phyloP scores from a whole-genome alignment of 2,888 invertebrate genomes.

The Pheosia tremula region DNA sequence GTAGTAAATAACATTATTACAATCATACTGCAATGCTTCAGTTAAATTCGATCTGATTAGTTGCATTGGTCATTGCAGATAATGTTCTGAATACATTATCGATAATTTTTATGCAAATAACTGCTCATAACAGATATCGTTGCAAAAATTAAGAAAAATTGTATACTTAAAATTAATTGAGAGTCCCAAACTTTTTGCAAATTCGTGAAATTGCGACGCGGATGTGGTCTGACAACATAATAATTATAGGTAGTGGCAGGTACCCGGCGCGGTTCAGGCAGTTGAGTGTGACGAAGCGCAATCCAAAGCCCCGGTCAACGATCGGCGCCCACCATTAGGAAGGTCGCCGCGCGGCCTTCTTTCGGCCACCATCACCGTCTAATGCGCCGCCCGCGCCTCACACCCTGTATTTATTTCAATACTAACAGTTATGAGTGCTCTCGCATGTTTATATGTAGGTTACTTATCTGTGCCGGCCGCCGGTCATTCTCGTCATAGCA shows the following conservation, averaged over 20 bases:
- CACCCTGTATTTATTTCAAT: conserved; percentile 78
- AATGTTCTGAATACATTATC: too few species aligned
- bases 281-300: conserved; percentile 56
- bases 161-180: background rate
- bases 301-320: conserved; percentile 67
- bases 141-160: too few species aligned
- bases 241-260: conserved; percentile 41
- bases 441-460: conserved; percentile 79
- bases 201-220: conserved; percentile 48
- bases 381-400: conserved; percentile 60
- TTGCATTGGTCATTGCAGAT: too few species aligned
- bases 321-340: conserved; percentile 74
- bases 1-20: too few species aligned
- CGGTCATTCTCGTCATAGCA: conserved; percentile 62
- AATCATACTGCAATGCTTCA: too few species aligned
- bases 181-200: conserved; percentile 9
- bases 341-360: conserved; percentile 83
- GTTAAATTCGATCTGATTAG: too few species aligned
- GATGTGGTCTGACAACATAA: conserved; percentile 48
- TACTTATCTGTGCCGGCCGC: conserved; percentile 79
- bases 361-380: conserved; percentile 67
- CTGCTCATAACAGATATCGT: too few species aligned
- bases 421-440: conserved; percentile 78
- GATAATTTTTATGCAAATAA: too few species aligned
- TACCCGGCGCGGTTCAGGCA: conserved; percentile 47